Evolutionary conservation across 1,140 invertebrate species (phyloP), one percentile per base, ranked within the genome.

Genomic region (Tetragonula clypearis): DNA sequence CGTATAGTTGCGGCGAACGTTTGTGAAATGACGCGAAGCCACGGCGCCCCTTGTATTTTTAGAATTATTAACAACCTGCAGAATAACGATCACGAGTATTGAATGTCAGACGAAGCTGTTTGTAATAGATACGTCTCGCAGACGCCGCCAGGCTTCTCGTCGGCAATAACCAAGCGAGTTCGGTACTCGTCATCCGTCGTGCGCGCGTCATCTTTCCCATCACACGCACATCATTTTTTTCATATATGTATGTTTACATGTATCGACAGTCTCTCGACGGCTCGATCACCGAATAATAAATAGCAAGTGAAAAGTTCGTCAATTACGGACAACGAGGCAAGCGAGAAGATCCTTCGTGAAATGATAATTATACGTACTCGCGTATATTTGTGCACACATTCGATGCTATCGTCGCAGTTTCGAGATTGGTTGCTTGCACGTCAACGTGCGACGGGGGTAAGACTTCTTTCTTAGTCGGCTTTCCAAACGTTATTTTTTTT

Each of bases 61-160:
- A 87, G 82, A 87, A 87, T 86, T 87, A 85, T 79, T 78, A 84
- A 86, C 75, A 84, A 84, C 76, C 76, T 85, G 76, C 71, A 65
- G 76, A 84, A 71, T 84, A 85, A 87, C 86, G 82, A 87, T 87
- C 69, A 72, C 55, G 82, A 62, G 60, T 79, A 87, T 85, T 85
- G 71, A 84, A 74, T 79, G 81, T 86, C 83, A 81, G 83, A 73
- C 77, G 75, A 74, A 85, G 69, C 62, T 80, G 76, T 87, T 87
- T 80, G 75, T 85, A 77, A 87, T 87, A 87, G 76, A 85, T 87
- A 87, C 49, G 82, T 30, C 41, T 79, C 53, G 82, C 60, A 76
- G 77, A 85, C 82, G 77, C 69, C 86, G 82, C 85, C 85, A 86
- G 85, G 30, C 78, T 81, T 80, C 71, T 58, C 53, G 69, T 15